phyloP scores from a whole-genome alignment of 2,113 vertebrate genomes.

The Campylorhamphus procurvoides region DNA sequence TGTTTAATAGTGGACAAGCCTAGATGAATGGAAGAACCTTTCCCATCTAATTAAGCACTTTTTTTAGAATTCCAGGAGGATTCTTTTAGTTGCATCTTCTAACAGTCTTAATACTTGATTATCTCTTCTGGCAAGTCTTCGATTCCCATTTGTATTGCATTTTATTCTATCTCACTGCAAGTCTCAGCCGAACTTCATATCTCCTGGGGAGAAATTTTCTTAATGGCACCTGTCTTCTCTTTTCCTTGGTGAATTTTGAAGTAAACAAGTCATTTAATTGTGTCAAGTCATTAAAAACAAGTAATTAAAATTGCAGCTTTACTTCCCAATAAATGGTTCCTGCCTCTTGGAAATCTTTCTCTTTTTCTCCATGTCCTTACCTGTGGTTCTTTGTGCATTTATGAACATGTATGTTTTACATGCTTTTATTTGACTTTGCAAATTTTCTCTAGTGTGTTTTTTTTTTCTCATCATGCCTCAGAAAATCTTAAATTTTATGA shows the following conservation, averaged over 20 bases:
- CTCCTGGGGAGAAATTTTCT: slow-evolving; percentile 43
- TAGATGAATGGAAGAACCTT: slow-evolving; percentile 1
- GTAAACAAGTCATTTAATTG: slow-evolving; percentile 57
- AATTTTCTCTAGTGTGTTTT: not conserved
- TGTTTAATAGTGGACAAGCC: not conserved
- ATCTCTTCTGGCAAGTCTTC: slow-evolving; percentile 34
- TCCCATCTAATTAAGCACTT: slow-evolving; percentile 11
- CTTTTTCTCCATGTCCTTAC: not conserved
- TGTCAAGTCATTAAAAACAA: not conserved
- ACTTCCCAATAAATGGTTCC: not conserved
- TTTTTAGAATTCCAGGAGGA: not conserved
- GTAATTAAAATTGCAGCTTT: not conserved
- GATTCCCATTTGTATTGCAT: slow-evolving; percentile 11
- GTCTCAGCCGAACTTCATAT: not conserved
- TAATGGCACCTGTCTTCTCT: slow-evolving; percentile 46
- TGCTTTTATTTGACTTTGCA: not conserved
- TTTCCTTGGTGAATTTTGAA: slow-evolving; percentile 43
- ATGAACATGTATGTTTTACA: not conserved
- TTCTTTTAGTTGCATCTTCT: not conserved
- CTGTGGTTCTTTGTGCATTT: not conserved
- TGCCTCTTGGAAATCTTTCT: not conserved
- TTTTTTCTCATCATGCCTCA: not conserved
- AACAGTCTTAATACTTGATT: slow-evolving; percentile 10
- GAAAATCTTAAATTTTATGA: not conserved
- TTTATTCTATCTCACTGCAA: not conserved